Evolutionary conservation across 64 coral and sea anemone species (phyloP).

Genomic region (Montipora cactus): DNA sequence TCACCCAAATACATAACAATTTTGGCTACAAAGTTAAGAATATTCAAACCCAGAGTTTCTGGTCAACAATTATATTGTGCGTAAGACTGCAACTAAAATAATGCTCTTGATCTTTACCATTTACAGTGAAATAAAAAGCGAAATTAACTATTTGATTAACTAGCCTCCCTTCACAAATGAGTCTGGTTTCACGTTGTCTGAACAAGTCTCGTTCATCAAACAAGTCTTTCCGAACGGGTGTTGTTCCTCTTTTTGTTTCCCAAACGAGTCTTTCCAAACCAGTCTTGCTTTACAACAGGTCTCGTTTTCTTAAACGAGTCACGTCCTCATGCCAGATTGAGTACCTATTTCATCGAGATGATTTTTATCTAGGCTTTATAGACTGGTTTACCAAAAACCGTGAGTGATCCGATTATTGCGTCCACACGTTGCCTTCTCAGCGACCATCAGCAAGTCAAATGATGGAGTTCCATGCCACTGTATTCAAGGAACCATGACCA

Average conservation of each 20-base stretch:
- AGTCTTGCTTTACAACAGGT: neutral
- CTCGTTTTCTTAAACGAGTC: too few species aligned
- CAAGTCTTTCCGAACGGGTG: neutral
- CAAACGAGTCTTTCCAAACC: neutral
- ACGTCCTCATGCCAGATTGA: too few species aligned
- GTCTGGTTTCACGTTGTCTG: too few species aligned
- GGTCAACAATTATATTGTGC: neutral
- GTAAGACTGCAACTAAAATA: neutral
- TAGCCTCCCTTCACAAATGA: too few species aligned
- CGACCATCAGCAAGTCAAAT: too few species aligned
- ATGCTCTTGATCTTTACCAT: neutral
- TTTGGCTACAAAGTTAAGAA: too few species aligned
- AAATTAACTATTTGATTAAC: too few species aligned
- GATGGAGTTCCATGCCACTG: neutral
- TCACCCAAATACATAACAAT: neutral
- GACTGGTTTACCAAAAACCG: too few species aligned
- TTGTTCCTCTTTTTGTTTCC: neutral
- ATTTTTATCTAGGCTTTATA: too few species aligned
- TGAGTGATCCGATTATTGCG: too few species aligned
- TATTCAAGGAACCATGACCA: neutral
- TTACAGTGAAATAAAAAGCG: neutral
- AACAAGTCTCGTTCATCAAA: neutral
- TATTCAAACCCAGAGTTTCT: too few species aligned
- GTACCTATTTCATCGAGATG: neutral
- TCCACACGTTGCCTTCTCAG: too few species aligned